Base-by-base conservation (phyloP, 2,797 vertebrate species). In the Neosilurus hyrtlii region DNA sequence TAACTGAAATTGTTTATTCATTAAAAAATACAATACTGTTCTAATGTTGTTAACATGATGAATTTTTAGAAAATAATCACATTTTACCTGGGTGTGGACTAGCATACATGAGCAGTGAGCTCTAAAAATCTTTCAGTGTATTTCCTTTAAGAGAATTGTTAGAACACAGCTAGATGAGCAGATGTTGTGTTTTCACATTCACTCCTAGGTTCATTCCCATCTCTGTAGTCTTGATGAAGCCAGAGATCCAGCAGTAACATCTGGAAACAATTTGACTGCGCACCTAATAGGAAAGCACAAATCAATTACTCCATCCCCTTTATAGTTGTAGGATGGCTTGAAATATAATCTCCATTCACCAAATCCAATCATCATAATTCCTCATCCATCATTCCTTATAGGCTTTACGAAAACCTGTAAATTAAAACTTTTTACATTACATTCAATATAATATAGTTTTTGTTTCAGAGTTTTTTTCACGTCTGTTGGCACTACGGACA, bases 91-190 rank as follows among this genome's bases (percentile, higher is more conserved):
- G 20, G 67, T n/a, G 22, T 49, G 37, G 22, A 2, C 51, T 30
- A 54, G n/a, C 71, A 10, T 16, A 15, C 24, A 54, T 30, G 24
- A 74, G 20, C 24, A 24, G 14, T 43, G n/a, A 26, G 51, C 54
- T n/a, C 15, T 54, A 56, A 73, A 56, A n/a, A 20, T 15, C 2
- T 6, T 71, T 16, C 3, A 26, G 49, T 73, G 24, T 9, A 35
- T 74, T 14, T 59, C 72, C 30, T 75, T 18, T 59, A 30, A 59
- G 73, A 75, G 30, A 75, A 59, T 3, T 2, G 54, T 59, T 75
- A 30, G 52, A 72, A n/a, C 54, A 75, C 80, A 66, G 20, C 75
- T 52, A 54, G 61, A 75, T 82, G 62, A 74, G 61, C 71, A 82
- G 49, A 65, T 65, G 57, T 61, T 59, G 57, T 54, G 70, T 8